phyloP scores from a whole-genome alignment of 1,140 invertebrate genomes.

The Cheumatopsyche charites region DNA sequence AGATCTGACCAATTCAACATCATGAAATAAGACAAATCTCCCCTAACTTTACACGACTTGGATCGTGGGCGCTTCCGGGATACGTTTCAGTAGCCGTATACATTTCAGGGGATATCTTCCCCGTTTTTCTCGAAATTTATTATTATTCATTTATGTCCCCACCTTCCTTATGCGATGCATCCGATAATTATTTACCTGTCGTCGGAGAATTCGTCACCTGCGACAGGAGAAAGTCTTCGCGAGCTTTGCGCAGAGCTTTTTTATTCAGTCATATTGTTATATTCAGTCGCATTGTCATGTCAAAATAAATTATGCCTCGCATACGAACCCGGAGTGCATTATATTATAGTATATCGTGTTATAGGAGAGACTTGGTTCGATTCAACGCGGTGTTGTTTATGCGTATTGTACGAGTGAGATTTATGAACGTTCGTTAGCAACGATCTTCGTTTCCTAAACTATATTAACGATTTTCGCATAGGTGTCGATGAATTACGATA shows the following conservation, averaged over 20 bases:
- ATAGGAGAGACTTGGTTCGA: too few relatives aligned
- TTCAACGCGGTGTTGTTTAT: too few relatives aligned
- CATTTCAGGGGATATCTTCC: background rate
- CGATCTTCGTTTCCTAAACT: too few relatives aligned
- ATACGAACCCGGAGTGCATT: too few relatives aligned
- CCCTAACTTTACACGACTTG: too few relatives aligned
- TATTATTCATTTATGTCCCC: slow-evolving; percentile 2
- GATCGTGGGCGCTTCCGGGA: background rate
- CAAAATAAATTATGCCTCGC: slow-evolving; percentile 33
- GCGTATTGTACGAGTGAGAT: too few relatives aligned
- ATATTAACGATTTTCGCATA: too few relatives aligned
- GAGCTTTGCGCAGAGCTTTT: slow-evolving; percentile 32
- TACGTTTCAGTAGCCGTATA: background rate
- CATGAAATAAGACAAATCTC: too few relatives aligned
- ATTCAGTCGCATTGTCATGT: slow-evolving; percentile 27
- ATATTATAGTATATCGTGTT: too few relatives aligned
- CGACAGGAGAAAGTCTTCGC: slow-evolving; percentile 34
- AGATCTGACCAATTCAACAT: too few relatives aligned
- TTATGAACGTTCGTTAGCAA: too few relatives aligned
- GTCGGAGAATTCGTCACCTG: slow-evolving; percentile 36
- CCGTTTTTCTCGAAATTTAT: slow-evolving; percentile 10
- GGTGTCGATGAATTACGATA: too few relatives aligned
- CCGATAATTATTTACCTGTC: slow-evolving; percentile 14
- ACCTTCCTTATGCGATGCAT: background rate
- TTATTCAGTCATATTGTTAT: background rate